Evolutionary conservation across 2,797 vertebrate species (phyloP).

Genomic region (Tadarida brasiliensis): DNA sequence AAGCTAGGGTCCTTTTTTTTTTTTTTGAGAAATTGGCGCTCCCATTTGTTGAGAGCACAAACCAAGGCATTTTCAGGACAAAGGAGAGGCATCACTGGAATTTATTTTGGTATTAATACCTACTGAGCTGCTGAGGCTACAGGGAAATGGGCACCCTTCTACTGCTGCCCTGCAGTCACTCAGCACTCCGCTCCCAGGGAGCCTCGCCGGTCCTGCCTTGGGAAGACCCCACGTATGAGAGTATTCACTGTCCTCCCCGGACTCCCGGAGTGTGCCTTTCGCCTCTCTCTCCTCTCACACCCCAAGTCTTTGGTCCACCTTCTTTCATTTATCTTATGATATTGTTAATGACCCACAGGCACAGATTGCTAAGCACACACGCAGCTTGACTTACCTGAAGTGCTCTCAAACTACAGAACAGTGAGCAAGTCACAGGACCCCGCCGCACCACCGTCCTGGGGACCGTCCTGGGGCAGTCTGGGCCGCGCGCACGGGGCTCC

Average conservation of each 20-base stretch:
- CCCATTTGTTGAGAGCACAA: background rate
- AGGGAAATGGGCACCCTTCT: background rate
- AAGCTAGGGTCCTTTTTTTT: too few relatives aligned
- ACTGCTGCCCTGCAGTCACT: background rate
- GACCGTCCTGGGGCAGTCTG: fast-evolving
- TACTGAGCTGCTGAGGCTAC: background rate
- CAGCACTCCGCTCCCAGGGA: too few relatives aligned
- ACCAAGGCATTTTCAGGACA: background rate
- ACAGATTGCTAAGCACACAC: background rate
- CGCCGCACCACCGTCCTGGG: fast-evolving
- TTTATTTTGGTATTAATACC: background rate
- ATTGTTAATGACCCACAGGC: background rate
- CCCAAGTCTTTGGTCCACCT: background rate
- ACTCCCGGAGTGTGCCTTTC: background rate
- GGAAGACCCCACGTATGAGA: too few relatives aligned
- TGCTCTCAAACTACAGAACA: background rate
- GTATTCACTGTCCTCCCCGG: background rate
- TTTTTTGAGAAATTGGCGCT: too few relatives aligned
- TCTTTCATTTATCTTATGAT: background rate
- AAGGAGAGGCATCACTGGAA: background rate
- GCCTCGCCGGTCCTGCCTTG: too few relatives aligned
- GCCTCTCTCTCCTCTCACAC: background rate
- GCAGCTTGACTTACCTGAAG: background rate
- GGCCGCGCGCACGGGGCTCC: background rate
- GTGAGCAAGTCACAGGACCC: background rate